A percentile compares a stretch with the other conserved stretches of the same genome.
phyloP scores from a whole-genome alignment of 1,140 invertebrate genomes.

The Aphelinus atriplicis region DNA sequence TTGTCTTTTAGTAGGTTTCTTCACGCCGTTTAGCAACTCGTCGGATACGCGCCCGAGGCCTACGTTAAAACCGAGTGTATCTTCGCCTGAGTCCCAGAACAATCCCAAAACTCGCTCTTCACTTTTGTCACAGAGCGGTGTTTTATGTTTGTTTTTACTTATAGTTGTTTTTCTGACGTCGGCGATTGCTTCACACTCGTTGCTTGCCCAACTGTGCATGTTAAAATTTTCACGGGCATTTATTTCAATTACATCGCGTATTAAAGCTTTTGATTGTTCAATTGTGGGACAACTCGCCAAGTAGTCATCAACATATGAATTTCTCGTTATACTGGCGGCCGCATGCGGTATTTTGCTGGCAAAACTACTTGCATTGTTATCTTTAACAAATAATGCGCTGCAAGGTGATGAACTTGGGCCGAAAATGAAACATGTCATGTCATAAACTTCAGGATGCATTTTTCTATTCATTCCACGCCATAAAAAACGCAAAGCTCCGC shows the following conservation, averaged over 20 bases:
- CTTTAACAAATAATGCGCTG: conserved; percentile 43
- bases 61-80: conserved; percentile 5
- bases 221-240: conserved; percentile 34
- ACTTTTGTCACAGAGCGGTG: neutral
- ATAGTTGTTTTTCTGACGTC: no score
- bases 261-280: conserved; percentile 18
- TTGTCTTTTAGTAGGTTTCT: conserved; percentile 36
- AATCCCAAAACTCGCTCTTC: conserved; percentile 27
- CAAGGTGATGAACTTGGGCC: conserved; percentile 50
- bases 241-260: conserved; percentile 23
- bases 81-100: conserved; percentile 9
- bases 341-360: neutral
- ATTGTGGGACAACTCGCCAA: conserved; percentile 24
- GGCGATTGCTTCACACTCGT: neutral
- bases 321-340: neutral
- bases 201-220: conserved; percentile 32
- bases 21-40: conserved; percentile 16
- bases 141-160: neutral
- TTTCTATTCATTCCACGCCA: no score
- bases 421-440: conserved; percentile 55
- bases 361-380: conserved; percentile 25
- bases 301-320: conserved; percentile 36
- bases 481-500: conserved; percentile 28
- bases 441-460: no score
- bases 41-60: neutral